Conservation (phyloP, 2,113 vertebrate species). For the Clinocottus analis region DNA sequence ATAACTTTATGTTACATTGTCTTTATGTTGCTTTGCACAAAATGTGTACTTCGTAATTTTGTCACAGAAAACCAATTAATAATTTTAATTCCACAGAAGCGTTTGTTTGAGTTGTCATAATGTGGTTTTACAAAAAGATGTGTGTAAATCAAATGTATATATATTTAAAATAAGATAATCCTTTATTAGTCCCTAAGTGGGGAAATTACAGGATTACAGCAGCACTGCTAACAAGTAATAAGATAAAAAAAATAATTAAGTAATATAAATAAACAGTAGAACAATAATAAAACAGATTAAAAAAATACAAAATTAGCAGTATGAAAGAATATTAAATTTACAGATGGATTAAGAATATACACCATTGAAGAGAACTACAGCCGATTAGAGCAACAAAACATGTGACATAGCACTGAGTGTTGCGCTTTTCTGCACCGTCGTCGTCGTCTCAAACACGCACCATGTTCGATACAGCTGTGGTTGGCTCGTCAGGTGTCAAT, state of each 20-base stretch:
- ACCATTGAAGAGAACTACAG: not conserved
- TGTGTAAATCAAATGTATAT: not conserved
- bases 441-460: not conserved
- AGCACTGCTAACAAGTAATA: no score
- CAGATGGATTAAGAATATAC: no score
- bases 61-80: not conserved
- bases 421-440: not conserved
- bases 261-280: no score
- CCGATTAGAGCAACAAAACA: not conserved
- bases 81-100: not conserved
- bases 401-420: not conserved
- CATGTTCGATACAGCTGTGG: not conserved
- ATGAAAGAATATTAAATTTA: no score
- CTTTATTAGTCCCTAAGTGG: no score
- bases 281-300: no score
- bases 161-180: no score
- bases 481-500: not conserved
- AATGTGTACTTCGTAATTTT: not conserved
- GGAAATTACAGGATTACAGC: no score
- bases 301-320: no score
- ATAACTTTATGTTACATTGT: not conserved
- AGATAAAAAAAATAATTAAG: no score
- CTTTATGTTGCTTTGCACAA: not conserved
- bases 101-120: not conserved
- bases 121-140: not conserved